These are phyloP conservation scores for Acanthiza pusilla DNA, from an alignment of 2,797 vertebrate species.

Conservation along the genomic window DNA sequence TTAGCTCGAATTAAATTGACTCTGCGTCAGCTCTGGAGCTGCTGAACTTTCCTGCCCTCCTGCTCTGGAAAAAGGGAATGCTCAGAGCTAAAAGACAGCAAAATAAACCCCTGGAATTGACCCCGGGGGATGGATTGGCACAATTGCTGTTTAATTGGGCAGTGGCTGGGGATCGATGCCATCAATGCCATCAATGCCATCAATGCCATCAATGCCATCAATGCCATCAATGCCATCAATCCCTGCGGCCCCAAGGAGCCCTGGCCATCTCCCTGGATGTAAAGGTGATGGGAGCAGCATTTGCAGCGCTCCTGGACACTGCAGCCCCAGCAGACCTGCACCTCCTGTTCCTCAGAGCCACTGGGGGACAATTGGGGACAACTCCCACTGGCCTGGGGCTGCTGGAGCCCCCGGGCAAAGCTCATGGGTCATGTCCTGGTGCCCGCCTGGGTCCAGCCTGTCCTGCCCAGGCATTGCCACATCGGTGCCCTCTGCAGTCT, in stretches of 20 bases:
- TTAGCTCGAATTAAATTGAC: not conserved
- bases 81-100: not conserved
- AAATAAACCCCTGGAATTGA: not conserved
- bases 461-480: not conserved
- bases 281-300: not conserved
- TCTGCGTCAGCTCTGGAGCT: not conserved
- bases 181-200: not conserved
- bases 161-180: not conserved
- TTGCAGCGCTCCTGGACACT: not conserved
- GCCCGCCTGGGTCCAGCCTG: not conserved
- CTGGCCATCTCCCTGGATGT: not conserved
- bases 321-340: not conserved
- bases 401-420: not conserved
- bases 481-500: not conserved
- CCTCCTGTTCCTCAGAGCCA: not conserved
- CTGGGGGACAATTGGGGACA: not conserved
- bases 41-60: not conserved
- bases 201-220: not conserved
- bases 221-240: not conserved
- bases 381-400: not conserved
- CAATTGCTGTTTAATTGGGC: not conserved
- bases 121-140: not conserved
- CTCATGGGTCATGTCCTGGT: not conserved
- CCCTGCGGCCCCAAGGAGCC: not conserved
- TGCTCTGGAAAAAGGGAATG: fast-evolving